Conservation (phyloP, 2,113 vertebrate species). For the Toxostoma redivivum region DNA sequence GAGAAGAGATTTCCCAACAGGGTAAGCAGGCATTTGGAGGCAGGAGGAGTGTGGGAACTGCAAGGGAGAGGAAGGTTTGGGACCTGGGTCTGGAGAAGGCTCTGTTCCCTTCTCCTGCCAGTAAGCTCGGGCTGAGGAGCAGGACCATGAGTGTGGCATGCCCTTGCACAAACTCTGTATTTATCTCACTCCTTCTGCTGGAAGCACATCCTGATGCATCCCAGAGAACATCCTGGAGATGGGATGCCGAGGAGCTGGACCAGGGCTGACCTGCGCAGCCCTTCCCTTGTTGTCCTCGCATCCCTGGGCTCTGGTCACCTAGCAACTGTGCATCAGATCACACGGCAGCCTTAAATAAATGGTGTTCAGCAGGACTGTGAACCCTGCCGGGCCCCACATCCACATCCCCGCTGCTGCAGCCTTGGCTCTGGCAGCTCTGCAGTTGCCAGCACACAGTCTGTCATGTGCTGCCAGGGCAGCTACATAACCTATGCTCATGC, state of each 20-base stretch:
- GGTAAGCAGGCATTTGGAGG: conserved; percentile 40
- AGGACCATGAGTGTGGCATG: not conserved
- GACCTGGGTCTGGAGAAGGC: not conserved
- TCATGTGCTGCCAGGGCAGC: not conserved
- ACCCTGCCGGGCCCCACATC: not conserved
- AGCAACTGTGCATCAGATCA: not conserved
- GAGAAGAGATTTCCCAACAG: conserved; percentile 37
- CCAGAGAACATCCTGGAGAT: not conserved
- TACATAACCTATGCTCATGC: not conserved
- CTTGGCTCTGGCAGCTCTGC: not conserved
- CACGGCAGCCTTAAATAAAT: not conserved
- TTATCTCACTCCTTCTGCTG: not conserved
- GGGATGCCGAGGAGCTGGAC: not conserved
- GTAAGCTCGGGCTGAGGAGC: not conserved
- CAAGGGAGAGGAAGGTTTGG: not conserved
- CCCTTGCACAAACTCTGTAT: not conserved
- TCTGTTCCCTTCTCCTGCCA: not conserved
- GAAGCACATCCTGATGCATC: not conserved
- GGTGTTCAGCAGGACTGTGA: not conserved
- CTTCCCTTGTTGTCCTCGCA: not conserved
- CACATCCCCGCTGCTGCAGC: not conserved
- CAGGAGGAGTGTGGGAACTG: conserved; percentile 16
- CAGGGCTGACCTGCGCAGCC: not conserved
- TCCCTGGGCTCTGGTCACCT: conserved; percentile 30
- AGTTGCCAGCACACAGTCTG: not conserved